A percentile compares a stretch with the other conserved stretches of the same genome.
Conservation (phyloP, 2,888 invertebrate species). For the Drosophila gaucha region DNA sequence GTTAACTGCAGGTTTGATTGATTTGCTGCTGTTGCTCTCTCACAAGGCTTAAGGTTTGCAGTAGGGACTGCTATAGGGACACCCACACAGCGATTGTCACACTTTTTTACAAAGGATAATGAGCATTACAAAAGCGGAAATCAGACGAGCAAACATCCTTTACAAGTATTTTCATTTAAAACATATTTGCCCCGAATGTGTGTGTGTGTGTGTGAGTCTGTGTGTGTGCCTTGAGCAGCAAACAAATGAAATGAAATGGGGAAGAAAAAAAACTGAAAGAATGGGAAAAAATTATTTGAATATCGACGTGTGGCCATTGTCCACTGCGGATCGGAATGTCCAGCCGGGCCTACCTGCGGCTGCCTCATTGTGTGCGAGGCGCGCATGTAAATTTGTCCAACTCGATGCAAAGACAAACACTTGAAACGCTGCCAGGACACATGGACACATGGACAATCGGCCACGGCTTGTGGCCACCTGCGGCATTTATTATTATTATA, state of each 20-base stretch:
- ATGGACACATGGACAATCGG: slow-evolving; percentile 39
- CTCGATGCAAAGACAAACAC: slow-evolving; percentile 75
- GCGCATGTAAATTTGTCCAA: slow-evolving; percentile 79
- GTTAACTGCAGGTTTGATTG: too few relatives aligned
- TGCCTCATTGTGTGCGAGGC: slow-evolving; percentile 66
- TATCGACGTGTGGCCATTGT: slow-evolving; percentile 76
- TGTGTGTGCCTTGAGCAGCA: slow-evolving; percentile 22
- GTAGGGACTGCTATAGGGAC: slow-evolving; percentile 39
- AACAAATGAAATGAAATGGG: slow-evolving; percentile 9
- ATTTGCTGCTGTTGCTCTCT: slow-evolving; percentile 34
- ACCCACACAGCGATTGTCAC: slow-evolving; percentile 46
- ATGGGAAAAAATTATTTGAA: slow-evolving; percentile 65
- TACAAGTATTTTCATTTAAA: slow-evolving; percentile 59
- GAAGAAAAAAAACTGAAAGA: background rate
- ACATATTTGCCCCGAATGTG: slow-evolving; percentile 36
- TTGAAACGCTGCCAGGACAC: slow-evolving; percentile 58
- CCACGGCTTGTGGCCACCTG: slow-evolving; percentile 70
- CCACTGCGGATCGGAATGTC: slow-evolving; percentile 36
- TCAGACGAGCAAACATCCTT: slow-evolving; percentile 64
- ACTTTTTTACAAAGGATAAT: slow-evolving; percentile 59
- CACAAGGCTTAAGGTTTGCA: slow-evolving; percentile 38
- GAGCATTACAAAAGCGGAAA: slow-evolving; percentile 67
- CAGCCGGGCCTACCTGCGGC: slow-evolving; percentile 41
- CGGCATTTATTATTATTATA: slow-evolving; percentile 53
- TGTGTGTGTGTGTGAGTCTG: slow-evolving; percentile 1